Base-by-base conservation (phyloP, 2,113 vertebrate genomes). In the Anguilla rostrata region DNA sequence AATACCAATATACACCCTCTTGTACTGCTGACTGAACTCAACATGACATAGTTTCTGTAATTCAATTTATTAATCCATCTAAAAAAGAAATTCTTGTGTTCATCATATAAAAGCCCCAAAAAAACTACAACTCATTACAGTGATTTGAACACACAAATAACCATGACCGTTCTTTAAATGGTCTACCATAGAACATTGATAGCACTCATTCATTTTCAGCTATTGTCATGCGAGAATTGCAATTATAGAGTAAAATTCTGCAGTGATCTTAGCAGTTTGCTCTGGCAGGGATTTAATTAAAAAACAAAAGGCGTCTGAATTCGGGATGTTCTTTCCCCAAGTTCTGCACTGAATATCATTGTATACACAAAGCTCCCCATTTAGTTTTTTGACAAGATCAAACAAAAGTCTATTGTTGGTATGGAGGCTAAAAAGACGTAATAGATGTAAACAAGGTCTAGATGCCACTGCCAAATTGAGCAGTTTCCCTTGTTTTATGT, bases 341-440 rank as follows among this genome's bases (percentile, higher is more conserved):
- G 20, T 34, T 75, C 71, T 34, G n/a, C 71, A 34, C 5, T 75
- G 71, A n/a, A 75, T 34, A 34, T 75, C n/a, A 29, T 11, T 34
- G 15, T 40, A 40, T 41, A 80, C 34, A 39, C 18, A 80, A 80
- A 80, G 34, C 78, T 41, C 78, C 39, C 78, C 34, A 41, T 80
- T 80, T 80, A 80, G 78, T 34, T 12, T 40, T 56, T 83, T 83
- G 46, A 83, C 53, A 83, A 39, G 11, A 14, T 12, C 82, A 83
- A 53, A 83, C 82, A 83, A 83, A 29, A 39, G 82, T 39, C 82
- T 83, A 60, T 83, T 83, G 82, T 57, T 39, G 8, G 29, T 18
- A 34, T 29, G n/a, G 29, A 83, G 34, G 57, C n/a, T 34, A 22
- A 83, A 83, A n/a, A 60, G 9, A 75, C n/a, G 34, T 39, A n/a